Conservation (phyloP, 1,140 invertebrate species). For the Amyelois transitella region DNA sequence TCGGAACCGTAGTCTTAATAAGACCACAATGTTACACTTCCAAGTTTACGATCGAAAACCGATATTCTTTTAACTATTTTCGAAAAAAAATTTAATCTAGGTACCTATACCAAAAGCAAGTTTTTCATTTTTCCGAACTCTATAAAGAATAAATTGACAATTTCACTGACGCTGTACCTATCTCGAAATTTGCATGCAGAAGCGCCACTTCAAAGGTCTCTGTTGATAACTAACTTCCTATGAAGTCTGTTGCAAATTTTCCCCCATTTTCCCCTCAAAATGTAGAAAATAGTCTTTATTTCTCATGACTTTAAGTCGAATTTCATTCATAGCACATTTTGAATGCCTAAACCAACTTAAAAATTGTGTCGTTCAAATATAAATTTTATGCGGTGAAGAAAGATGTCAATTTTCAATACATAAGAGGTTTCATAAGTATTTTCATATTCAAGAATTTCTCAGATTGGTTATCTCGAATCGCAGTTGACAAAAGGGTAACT, state of each 20-base stretch:
- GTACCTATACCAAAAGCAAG: too few species aligned
- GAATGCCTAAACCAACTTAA: neutral
- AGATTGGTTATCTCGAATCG: conserved; percentile 58
- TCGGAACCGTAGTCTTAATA: too few species aligned
- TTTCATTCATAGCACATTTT: neutral
- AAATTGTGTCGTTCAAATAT: neutral
- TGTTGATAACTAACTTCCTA: conserved; percentile 44
- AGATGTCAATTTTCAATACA: conserved; percentile 9
- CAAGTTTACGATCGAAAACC: too few species aligned
- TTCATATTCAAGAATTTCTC: conserved; percentile 4
- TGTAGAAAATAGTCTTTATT: neutral
- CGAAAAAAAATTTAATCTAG: too few species aligned
- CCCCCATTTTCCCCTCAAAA: neutral
- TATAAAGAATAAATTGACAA: conserved; percentile 39
- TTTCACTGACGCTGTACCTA: conserved; percentile 27
- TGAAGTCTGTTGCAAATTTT: conserved; percentile 8
- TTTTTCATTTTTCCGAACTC: neutral
- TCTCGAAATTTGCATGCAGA: conserved; percentile 67
- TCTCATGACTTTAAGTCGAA: neutral
- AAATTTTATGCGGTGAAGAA: neutral
- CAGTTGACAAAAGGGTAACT: conserved; percentile 44
- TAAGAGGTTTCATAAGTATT: conserved; percentile 6
- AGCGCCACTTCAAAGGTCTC: conserved; percentile 70
- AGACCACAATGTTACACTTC: too few species aligned
- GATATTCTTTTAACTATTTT: too few species aligned